These are phyloP conservation scores for Camponotus pennsylvanicus DNA, from an alignment of 1,140 invertebrate genomes.

Conservation along the genomic window DNA sequence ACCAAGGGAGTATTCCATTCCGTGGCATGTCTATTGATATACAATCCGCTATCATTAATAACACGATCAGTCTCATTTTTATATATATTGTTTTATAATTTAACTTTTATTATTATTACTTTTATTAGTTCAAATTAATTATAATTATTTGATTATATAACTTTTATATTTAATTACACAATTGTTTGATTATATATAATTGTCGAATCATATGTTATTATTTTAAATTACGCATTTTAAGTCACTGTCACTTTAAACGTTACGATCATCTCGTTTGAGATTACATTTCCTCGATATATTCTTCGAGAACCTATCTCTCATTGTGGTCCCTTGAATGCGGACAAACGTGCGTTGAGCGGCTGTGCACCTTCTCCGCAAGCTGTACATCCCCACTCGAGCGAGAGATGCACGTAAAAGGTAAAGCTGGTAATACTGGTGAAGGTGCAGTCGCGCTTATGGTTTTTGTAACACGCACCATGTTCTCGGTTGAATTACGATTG, in stretches of 20 bases:
- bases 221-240: background rate
- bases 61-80: conserved; percentile 58
- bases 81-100: conserved; percentile 2
- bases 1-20: conserved; percentile 68
- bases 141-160: background rate
- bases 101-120: background rate
- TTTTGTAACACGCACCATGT: conserved; percentile 3
- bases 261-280: background rate
- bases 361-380: conserved; percentile 68
- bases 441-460: conserved; percentile 42
- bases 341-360: conserved; percentile 76
- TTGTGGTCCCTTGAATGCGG: conserved; percentile 49
- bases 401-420: conserved; percentile 81
- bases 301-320: conserved; percentile 1
- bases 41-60: conserved; percentile 51
- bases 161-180: conserved; percentile 15
- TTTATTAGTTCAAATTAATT: background rate
- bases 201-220: background rate
- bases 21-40: conserved; percentile 45
- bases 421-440: conserved; percentile 77
- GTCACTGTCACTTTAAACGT: conserved; percentile 19
- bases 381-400: conserved; percentile 75
- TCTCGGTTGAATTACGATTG: background rate
- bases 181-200: background rate
- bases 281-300: conserved; percentile 1